A percentile compares a stretch with the other conserved stretches of the same genome.
These are phyloP conservation scores for Formica aserva DNA, from an alignment of 2,888 invertebrate species.

Conservation along the genomic window DNA sequence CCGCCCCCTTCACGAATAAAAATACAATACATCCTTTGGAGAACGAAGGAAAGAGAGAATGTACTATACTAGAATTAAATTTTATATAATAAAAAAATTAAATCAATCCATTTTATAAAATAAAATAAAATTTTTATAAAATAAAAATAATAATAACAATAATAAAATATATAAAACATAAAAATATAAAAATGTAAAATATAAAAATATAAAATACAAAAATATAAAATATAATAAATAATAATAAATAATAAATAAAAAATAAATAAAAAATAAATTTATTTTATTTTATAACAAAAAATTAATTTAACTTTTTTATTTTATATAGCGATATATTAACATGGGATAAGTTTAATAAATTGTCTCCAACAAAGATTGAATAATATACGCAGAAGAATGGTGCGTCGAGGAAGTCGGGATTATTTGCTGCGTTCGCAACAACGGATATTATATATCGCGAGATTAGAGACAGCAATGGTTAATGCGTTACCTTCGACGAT, in stretches of 20 bases:
- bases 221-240: too few relatives aligned
- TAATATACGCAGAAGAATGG: not conserved
- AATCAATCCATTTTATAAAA: too few relatives aligned
- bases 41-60: not conserved
- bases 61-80: not conserved
- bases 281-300: too few relatives aligned
- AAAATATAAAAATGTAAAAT: too few relatives aligned
- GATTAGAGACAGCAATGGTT: constrained; percentile 39
- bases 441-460: not conserved
- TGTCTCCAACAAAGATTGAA: not conserved
- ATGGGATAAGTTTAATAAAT: not conserved
- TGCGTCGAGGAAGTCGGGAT: not conserved
- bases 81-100: not conserved
- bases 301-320: too few relatives aligned
- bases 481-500: constrained; percentile 37
- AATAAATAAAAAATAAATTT: too few relatives aligned
- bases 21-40: not conserved
- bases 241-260: too few relatives aligned
- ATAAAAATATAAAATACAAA: too few relatives aligned
- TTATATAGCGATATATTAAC: not conserved
- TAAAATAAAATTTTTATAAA: too few relatives aligned
- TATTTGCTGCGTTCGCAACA: not conserved
- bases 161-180: too few relatives aligned
- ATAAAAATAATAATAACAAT: too few relatives aligned
- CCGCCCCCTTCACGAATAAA: not conserved